phyloP scores from a whole-genome alignment of 2,888 invertebrate genomes.

The Xanthorhoe designata region DNA sequence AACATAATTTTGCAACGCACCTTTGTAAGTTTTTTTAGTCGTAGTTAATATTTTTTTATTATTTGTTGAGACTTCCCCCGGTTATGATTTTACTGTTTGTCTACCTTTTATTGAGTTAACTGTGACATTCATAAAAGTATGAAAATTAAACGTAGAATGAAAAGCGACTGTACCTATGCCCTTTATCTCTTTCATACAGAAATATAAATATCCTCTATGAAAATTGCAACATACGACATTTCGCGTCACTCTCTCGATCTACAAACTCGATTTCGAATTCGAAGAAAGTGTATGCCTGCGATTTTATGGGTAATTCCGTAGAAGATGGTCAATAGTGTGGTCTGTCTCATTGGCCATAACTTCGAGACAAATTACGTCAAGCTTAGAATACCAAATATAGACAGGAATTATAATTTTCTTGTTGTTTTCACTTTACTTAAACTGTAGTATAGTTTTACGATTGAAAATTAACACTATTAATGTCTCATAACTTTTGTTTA shows the following conservation, averaged over 20 bases:
- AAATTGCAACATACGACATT: neutral
- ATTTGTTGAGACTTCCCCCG: too few relatives aligned
- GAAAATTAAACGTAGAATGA: too few relatives aligned
- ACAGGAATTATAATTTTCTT: slow-evolving; percentile 3
- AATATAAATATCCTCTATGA: neutral
- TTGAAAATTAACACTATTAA: neutral
- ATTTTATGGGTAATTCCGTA: slow-evolving; percentile 46
- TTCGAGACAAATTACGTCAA: slow-evolving; percentile 20
- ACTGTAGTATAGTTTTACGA: slow-evolving; percentile 22
- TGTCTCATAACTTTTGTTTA: neutral
- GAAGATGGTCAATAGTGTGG: slow-evolving; percentile 35
- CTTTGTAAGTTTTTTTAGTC: too few relatives aligned
- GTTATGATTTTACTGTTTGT: too few relatives aligned
- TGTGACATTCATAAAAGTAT: too few relatives aligned
- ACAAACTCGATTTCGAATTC: slow-evolving; percentile 49
- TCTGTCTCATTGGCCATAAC: slow-evolving; percentile 28
- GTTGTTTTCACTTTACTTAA: slow-evolving; percentile 21
- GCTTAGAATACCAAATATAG: slow-evolving; percentile 30
- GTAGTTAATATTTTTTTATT: too few relatives aligned
- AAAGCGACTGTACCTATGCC: too few relatives aligned
- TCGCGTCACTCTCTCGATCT: slow-evolving; percentile 25
- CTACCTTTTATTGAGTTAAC: too few relatives aligned
- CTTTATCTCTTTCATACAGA: too few relatives aligned
- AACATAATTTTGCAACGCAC: too few relatives aligned
- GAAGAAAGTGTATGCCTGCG: slow-evolving; percentile 49